A percentile compares a stretch with the other conserved stretches of the same genome.
These are phyloP conservation scores for Leucania comma DNA, from an alignment of 2,888 invertebrate species.

Conservation along the genomic window DNA sequence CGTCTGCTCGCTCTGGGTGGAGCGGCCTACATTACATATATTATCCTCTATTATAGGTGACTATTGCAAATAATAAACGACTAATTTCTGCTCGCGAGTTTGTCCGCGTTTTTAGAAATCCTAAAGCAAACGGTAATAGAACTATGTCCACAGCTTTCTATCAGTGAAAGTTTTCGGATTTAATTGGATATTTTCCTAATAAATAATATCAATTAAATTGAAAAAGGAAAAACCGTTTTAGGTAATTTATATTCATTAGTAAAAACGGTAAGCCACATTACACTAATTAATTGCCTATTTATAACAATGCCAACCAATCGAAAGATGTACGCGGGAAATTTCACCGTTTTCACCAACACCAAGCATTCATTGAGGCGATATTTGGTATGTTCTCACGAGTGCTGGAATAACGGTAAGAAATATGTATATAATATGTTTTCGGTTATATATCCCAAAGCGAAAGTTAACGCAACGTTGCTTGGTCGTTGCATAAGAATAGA, in stretches of 20 bases:
- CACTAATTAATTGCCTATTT: conserved; percentile 18
- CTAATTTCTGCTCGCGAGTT: neutral
- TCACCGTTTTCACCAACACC: conserved; percentile 36
- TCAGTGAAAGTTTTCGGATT: neutral
- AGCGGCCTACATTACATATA: neutral
- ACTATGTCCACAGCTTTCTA: neutral
- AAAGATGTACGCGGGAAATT: conserved; percentile 23
- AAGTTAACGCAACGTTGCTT: neutral
- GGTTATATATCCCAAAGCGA: conserved; percentile 15
- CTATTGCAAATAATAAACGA: neutral
- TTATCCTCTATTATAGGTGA: neutral
- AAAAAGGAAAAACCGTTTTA: too few relatives aligned
- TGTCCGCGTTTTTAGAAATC: neutral
- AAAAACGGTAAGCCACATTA: neutral
- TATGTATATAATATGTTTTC: neutral
- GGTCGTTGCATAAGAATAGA: neutral
- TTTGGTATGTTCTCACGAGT: conserved; percentile 45
- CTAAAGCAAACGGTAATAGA: neutral
- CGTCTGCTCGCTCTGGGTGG: too few relatives aligned
- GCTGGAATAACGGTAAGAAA: neutral
- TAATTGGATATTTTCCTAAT: neutral
- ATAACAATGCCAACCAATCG: conserved; percentile 26
- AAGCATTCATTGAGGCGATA: conserved; percentile 27
- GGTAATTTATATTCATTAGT: neutral
- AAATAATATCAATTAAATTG: neutral